Conservation (phyloP, 2,113 vertebrate genomes). For the Trematocara zebra region DNA sequence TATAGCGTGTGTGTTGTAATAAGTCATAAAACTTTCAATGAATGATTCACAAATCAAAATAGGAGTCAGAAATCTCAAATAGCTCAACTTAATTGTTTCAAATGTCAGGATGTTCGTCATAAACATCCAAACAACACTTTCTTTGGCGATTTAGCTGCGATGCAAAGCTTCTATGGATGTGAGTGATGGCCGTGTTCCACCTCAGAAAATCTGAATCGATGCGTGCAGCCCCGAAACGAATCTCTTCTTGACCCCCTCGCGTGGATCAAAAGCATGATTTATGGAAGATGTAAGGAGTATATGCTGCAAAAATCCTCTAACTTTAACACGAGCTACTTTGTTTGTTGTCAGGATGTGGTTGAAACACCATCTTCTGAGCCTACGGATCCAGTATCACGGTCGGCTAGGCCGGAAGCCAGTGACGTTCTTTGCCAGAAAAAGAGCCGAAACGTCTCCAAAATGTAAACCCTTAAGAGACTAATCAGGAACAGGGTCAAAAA, state of each 20-base stretch:
- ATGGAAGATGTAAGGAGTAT: background rate
- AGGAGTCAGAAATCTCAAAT: background rate
- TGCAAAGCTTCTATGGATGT: background rate
- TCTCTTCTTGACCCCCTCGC: background rate
- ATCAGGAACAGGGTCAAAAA: conserved; percentile 59
- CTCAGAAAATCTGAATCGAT: conserved; percentile 34
- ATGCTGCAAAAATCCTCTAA: conserved; percentile 23
- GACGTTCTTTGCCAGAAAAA: conserved; percentile 2
- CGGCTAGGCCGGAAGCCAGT: conserved; percentile 18
- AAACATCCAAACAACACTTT: background rate
- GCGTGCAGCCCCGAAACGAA: background rate
- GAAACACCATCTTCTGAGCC: conserved; percentile 48
- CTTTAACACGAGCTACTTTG: conserved; percentile 37
- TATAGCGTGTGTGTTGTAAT: background rate
- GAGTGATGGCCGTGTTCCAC: conserved; percentile 13
- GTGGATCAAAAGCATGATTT: background rate
- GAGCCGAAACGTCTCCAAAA: conserved; percentile 21
- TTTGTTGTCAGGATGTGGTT: conserved; percentile 65
- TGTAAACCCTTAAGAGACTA: conserved; percentile 52
- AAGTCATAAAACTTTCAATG: background rate
- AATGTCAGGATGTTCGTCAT: background rate
- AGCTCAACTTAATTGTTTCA: background rate
- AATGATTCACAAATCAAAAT: background rate
- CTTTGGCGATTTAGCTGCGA: background rate
- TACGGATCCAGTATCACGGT: conserved; percentile 25